Evolutionary conservation across 2,888 invertebrate genomes (phyloP).

Genomic region (Lypha dubia): DNA sequence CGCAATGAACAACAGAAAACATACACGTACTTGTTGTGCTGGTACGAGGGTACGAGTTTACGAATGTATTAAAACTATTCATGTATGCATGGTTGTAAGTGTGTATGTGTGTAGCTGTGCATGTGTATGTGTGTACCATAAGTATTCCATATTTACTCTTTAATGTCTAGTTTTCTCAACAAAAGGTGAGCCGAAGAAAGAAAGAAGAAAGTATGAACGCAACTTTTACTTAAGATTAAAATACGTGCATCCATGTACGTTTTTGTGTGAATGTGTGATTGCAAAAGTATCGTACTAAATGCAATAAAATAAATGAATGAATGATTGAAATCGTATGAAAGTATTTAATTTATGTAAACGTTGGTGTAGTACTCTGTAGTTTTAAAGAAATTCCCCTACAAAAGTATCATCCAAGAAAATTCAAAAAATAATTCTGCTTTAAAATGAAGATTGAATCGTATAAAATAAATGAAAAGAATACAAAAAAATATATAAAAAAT

Average conservation of each 20-base stretch:
- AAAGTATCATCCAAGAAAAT: neutral
- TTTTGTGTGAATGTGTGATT: constrained; percentile 5
- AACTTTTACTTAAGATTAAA: constrained; percentile 39
- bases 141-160: neutral
- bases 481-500: too few species aligned
- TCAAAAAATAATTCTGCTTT: neutral
- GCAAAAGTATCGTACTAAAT: constrained; percentile 12
- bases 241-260: neutral
- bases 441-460: neutral
- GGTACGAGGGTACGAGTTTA: neutral
- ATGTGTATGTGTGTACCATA: neutral
- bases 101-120: neutral
- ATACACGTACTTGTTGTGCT: neutral
- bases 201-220: constrained; percentile 12
- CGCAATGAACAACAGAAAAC: neutral
- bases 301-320: too few species aligned
- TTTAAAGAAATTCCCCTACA: neutral
- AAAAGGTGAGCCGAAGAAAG: constrained; percentile 10
- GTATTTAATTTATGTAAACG: too few species aligned
- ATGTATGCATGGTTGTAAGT: neutral
- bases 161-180: neutral
- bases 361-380: neutral
- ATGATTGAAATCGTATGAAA: constrained; percentile 10
- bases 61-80: too few species aligned
- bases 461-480: too few species aligned